Conservation (phyloP, 2,797 vertebrate genomes). For the Cygnus olor region DNA sequence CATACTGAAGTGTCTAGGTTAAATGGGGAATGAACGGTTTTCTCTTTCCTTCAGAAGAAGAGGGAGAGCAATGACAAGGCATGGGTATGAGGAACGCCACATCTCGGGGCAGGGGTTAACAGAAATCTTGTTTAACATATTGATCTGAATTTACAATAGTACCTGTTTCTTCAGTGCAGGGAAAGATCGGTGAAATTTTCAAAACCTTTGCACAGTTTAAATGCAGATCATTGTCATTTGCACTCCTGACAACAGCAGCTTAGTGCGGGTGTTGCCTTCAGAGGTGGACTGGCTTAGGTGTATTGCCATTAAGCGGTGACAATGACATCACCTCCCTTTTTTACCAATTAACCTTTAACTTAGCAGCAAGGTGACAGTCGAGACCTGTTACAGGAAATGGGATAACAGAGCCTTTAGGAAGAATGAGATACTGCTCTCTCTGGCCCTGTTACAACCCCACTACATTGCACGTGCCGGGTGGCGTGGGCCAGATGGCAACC, state of each 20-base stretch:
- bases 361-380: not conserved
- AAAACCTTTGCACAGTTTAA: not conserved
- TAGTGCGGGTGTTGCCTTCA: not conserved
- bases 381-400: not conserved
- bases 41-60: not conserved
- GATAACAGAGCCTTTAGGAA: not conserved
- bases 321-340: not conserved
- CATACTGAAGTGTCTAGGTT: not conserved
- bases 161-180: not conserved
- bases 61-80: not conserved
- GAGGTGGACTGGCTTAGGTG: not conserved
- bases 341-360: not conserved
- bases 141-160: not conserved
- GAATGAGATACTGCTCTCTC: not conserved
- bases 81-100: rapidly evolving
- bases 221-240: not conserved
- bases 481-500: not conserved
- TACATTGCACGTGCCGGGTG: rapidly evolving
- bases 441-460: not conserved
- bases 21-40: not conserved
- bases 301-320: not conserved
- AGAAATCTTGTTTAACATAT: not conserved
- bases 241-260: not conserved
- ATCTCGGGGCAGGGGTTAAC: rapidly evolving
- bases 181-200: not conserved